phyloP scores from a whole-genome alignment of 35 echinoderm and acorn worm species.

The Apostichopus parvimensis region DNA sequence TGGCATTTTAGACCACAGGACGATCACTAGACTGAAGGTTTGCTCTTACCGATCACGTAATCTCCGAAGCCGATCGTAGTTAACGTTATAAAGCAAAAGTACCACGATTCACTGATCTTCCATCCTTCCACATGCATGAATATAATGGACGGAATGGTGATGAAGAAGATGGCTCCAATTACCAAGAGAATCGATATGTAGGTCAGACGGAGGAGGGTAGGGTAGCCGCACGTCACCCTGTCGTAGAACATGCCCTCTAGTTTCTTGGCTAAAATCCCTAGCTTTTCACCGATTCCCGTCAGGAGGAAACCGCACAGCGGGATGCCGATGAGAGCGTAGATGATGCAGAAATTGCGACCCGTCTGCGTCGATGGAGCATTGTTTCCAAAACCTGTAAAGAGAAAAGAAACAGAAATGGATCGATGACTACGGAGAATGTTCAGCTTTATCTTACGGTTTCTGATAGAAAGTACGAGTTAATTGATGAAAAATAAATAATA shows the following conservation, averaged over 20 bases:
- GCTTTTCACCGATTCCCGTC: conserved; percentile 61
- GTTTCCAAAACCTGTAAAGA: conserved; percentile 82
- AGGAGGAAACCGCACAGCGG: conserved; percentile 88
- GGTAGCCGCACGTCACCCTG: conserved; percentile 30
- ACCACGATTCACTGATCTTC: conserved; percentile 70
- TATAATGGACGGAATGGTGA: conserved; percentile 74
- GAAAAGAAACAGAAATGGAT: background rate
- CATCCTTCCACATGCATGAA: conserved; percentile 78
- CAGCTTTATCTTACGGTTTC: too few species aligned
- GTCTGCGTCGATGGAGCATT: conserved; percentile 70
- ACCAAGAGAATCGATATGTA: conserved; percentile 52
- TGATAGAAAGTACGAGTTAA: background rate
- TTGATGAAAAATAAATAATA: background rate
- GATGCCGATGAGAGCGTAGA: conserved; percentile 92
- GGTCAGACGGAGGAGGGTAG: conserved; percentile 25
- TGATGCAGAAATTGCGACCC: conserved; percentile 76
- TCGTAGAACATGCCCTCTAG: conserved; percentile 44
- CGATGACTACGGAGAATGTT: background rate
- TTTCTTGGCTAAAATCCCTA: conserved; percentile 52
- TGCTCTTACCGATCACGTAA: conserved; percentile 79
- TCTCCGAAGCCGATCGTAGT: conserved; percentile 99
- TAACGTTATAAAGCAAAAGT: conserved; percentile 85
- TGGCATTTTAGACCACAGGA: background rate
- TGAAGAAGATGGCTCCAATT: conserved; percentile 50
- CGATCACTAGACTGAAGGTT: background rate